Evolutionary conservation across 2,888 invertebrate genomes (phyloP).

Genomic region (Antheraea yamamai): DNA sequence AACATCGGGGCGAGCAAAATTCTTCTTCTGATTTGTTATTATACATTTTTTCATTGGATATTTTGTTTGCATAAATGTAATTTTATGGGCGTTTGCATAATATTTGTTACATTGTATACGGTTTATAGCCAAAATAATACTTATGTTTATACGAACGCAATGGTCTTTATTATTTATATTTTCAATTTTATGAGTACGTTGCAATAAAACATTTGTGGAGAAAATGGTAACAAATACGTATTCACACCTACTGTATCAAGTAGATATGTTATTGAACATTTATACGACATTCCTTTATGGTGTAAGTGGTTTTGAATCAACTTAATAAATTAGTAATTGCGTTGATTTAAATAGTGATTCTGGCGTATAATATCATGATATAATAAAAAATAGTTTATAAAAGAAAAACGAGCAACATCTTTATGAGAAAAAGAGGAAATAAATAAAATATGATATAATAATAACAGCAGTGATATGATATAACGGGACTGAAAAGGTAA

Average conservation of each 20-base stretch:
- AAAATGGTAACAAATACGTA: neutral
- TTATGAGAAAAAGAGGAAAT: no score
- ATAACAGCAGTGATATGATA: no score
- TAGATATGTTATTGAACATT: neutral
- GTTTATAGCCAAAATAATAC: neutral
- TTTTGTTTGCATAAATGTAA: neutral
- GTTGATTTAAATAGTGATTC: no score
- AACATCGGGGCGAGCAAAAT: no score
- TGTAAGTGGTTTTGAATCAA: neutral
- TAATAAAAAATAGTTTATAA: no score
- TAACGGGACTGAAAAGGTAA: no score
- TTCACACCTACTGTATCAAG: neutral
- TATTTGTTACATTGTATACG: no score
- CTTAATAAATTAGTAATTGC: no score
- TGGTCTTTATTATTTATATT: neutral
- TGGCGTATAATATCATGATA: no score
- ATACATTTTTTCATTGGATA: neutral
- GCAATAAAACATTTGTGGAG: neutral
- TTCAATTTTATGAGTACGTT: slow-evolving; percentile 1
- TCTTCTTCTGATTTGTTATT: neutral
- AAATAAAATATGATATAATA: no score
- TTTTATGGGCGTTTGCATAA: no score
- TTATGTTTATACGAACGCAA: neutral
- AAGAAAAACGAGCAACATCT: no score
- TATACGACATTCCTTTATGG: neutral